Conservation (phyloP, 2,888 invertebrate genomes). For the Synergus laeviventris region DNA sequence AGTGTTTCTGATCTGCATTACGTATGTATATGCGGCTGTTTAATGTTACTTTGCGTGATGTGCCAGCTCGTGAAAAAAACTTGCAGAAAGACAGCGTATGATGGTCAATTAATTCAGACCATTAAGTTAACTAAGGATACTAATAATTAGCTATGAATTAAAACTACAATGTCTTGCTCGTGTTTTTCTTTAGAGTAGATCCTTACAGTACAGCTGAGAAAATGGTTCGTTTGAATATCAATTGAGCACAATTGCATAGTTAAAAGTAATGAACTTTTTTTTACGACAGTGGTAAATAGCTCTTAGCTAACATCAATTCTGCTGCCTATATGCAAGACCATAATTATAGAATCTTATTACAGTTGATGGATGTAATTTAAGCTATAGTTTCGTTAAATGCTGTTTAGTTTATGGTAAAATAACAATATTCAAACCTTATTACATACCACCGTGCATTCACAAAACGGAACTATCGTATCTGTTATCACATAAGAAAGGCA, state of each 20-base stretch:
- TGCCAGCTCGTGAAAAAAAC: constrained; percentile 8
- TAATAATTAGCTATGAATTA: background rate
- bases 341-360: constrained; percentile 16
- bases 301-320: constrained; percentile 3
- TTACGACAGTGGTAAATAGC: constrained; percentile 12
- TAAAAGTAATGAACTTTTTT: constrained; percentile 5
- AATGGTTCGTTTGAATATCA: too few relatives aligned
- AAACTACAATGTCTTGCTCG: background rate
- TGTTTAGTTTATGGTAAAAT: constrained; percentile 20
- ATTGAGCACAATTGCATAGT: background rate
- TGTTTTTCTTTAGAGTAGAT: background rate
- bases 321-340: constrained; percentile 24
- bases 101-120: constrained; percentile 11
- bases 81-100: background rate
- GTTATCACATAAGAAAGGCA: background rate
- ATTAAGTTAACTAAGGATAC: constrained; percentile 1
- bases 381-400: constrained; percentile 9
- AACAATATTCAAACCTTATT: constrained; percentile 25
- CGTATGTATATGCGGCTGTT: constrained; percentile 32
- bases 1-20: constrained; percentile 23
- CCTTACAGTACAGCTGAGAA: too few relatives aligned
- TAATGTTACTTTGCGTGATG: constrained; percentile 34
- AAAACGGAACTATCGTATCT: constrained; percentile 17
- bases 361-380: constrained; percentile 31
- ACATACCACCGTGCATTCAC: constrained; percentile 21